Base-by-base conservation (phyloP, 2,888 invertebrate species). In the Phyllotreta striolata region DNA sequence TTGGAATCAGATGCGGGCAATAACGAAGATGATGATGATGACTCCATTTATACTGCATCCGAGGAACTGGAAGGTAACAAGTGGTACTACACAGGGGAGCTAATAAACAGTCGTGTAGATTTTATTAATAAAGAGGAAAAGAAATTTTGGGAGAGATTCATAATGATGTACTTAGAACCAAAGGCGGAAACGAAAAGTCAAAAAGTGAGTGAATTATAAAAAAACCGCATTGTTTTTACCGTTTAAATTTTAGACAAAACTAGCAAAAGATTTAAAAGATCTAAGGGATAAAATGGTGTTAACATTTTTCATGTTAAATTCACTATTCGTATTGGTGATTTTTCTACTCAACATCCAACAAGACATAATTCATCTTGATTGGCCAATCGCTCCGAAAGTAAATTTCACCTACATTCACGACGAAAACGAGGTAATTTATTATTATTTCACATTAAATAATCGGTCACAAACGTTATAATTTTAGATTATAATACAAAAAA, bases 61-160 rank as follows among this genome's bases (percentile, higher is more conserved):
- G 74, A 76, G 55, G 70, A 70, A 14, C 68, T 76, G 0, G 62
- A 68, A 54, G 73, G 72, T 40, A 76, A 78, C 62, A 78, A 74
- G 65, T 93, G 92, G 93, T 82, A 91, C 40, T 89, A 90, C 70
- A 90, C 91, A 72, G 84, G 86, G 14, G 84, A 85, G 34, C 78
- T 93, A 8, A 63, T 67, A 6, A 84, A 87, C 65, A 90, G 91
- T 0, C 86, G 88, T 54, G 84, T 89, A 1, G 88, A 88, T 41
- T 88, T 86, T 73, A 81, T 95, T 43, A 81, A 86, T 0, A 84
- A 86, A 9, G 82, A 85, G 44, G 94, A 95, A 79, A 85, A 86
- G 54, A 81, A 82, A 13, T 95, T 95, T 81, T 95, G 93, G 93
- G 85, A 85, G 60, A 88, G 89, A 56, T 80, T 95, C 56, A 88